Evolutionary conservation across 2,888 invertebrate genomes (phyloP), one percentile per base, ranked within the genome.

Genomic region (Nephrocerus scutellatus): DNA sequence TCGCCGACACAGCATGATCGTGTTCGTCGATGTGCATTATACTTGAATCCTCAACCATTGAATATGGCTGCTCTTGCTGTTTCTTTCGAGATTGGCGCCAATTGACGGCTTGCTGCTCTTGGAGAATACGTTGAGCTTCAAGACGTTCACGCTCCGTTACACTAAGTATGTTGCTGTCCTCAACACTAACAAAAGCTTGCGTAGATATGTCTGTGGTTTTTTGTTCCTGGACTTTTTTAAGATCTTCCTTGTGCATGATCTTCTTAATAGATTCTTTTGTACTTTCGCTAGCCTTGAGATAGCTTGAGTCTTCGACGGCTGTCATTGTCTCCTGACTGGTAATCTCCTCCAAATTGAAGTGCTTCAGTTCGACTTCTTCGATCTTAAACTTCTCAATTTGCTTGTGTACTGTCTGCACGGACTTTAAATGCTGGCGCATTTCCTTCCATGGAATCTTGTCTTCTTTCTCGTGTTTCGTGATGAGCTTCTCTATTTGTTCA

Each of bases 261-360:
- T 66, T 63, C 2, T 61, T 50, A 29, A 64, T 59, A 1, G 61
- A 60, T 8, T 53, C 48, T 50, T 64, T 63, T 3, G 65, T 58
- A 23, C 54, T 60, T 14, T 66, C 59, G 28, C 64, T 65, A 9
- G 74, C 63, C 55, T 74, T 75, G 37, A 77, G 60, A 25, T 74
- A 66, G 2, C 76, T 70, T 7, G 72, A 74, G 40, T 79, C 77
- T 60, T 79, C 76, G 41, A 74, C 70, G 43, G 73, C 71, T 5
- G 72, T 73, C 18, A 75, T 57, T 15, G 74, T 73, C 63, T 79
- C 76, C 46, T 77, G 52, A 54, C 22, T 14, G 5, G 22, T 46
- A 5, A 51, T 40, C 23, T 59, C 54, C 23, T 62, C 56, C 2
- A 57, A 50, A 32, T 59, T 55, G 44, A 56, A 50, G 50, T 55